Percentiles rank a stretch among this genome's conserved stretches.
These are phyloP conservation scores for Herminia tarsipennalis DNA, from an alignment of 2,888 invertebrate species.

Conservation along the genomic window DNA sequence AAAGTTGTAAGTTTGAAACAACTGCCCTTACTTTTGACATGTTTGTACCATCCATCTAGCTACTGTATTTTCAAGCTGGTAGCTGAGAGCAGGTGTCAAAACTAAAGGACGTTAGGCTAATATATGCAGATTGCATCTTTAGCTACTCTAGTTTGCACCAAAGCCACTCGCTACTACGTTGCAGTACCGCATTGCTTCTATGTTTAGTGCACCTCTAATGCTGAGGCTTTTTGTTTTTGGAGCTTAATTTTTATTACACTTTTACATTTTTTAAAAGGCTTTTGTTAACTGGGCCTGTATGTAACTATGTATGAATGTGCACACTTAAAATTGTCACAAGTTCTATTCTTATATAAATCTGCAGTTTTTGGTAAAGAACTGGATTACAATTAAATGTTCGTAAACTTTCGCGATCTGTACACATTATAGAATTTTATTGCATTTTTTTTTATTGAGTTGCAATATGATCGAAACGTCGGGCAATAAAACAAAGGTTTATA, in stretches of 20 bases:
- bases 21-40: conserved; percentile 71
- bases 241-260: conserved; percentile 30
- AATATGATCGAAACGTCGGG: no score
- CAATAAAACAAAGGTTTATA: no score
- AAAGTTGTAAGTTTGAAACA: conserved; percentile 64
- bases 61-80: conserved; percentile 59
- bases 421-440: no score
- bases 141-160: conserved; percentile 53
- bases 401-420: no score
- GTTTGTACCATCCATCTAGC: conserved; percentile 77
- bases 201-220: conserved; percentile 61
- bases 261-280: background rate
- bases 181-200: conserved; percentile 67
- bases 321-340: no score
- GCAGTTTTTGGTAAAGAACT: no score
- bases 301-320: no score
- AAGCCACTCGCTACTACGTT: conserved; percentile 41
- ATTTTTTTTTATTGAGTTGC: no score
- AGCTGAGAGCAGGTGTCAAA: conserved; percentile 81
- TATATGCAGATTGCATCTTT: conserved; percentile 84
- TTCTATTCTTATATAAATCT: no score
- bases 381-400: no score
- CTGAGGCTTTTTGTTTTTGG: conserved; percentile 36
- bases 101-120: conserved; percentile 82
- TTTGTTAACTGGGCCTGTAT: no score